Base-by-base conservation (phyloP, 2,888 invertebrate species). In the Chironomus tentans region DNA sequence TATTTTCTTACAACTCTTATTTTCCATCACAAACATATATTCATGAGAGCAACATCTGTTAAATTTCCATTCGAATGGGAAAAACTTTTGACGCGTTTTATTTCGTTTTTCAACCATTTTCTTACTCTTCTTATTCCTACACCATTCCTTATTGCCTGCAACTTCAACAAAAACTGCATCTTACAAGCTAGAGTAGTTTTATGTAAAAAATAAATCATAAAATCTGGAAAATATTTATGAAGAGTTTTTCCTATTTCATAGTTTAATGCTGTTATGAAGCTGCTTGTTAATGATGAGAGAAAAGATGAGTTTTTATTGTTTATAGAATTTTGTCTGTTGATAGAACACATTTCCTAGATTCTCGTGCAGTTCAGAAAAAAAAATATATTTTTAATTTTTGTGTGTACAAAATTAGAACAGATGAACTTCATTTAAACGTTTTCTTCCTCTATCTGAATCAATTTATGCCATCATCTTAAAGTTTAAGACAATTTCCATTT, bases 11-110 rank as follows among this genome's bases (percentile, higher is more conserved):
- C 70, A 70, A 70, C 21, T 21, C 65, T 65, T 24, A 65, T 65
- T 65, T 65, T 28, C 50, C 72, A 62, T 72, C 72, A 61, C 72
- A 72, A 65, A 61, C 56, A 61, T 18, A 62, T 38, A 61, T 72
- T 38, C 72, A 72, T 38, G 15, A 62, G 61, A 71, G 71, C 56
- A 71, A 71, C 72, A 72, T 61, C 72, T 72, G 72, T 38, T 62
- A 72, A 72, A 72, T 72, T 72, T 72, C 72, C 72, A 72, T 61
- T 62, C 72, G 61, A 62, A 72, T 72, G 72, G 71, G 71, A 61
- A 72, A 65, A 72, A 72, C 72, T 72, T 72, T 72, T 72, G 72
- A 72, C 72, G 72, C 72, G 62, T 62, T 72, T 72, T 72, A 72
- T 72, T 72, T 61, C 61, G 21, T 72, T 72, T 28, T 61, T 50